Percentiles rank a stretch among this genome's conserved stretches.
Evolutionary conservation across 1,140 invertebrate genomes (phyloP).

Genomic region (Drosophila parvula): DNA sequence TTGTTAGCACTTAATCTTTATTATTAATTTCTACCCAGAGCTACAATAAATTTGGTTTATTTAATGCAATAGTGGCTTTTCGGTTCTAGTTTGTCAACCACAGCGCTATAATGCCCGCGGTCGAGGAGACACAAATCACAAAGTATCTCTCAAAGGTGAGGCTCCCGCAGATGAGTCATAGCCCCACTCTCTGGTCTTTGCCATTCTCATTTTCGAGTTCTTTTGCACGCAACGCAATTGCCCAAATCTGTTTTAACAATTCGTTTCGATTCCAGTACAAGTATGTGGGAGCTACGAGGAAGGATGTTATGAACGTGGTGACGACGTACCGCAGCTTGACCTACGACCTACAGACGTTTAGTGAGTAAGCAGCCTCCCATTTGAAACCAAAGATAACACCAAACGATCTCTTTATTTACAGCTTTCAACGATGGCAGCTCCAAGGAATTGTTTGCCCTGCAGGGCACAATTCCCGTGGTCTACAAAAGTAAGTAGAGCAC

Average conservation of each 20-base stretch:
- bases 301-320: conserved; percentile 78
- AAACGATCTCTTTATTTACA: conserved; percentile 81
- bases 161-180: conserved; percentile 58
- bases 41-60: not conserved
- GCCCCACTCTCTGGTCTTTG: conserved; percentile 20
- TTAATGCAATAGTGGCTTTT: conserved; percentile 1
- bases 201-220: conserved; percentile 7
- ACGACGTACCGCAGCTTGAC: conserved; percentile 70
- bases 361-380: conserved; percentile 40
- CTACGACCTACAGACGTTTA: conserved; percentile 73
- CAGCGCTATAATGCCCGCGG: conserved; percentile 58
- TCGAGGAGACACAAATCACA: conserved; percentile 74
- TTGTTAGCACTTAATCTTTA: not conserved
- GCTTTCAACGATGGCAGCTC: conserved; percentile 95
- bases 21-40: not conserved
- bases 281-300: conserved; percentile 76
- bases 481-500: conserved; percentile 90
- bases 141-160: conserved; percentile 75
- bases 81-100: not conserved
- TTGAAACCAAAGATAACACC: not conserved
- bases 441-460: conserved; percentile 93
- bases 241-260: not conserved
- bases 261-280: conserved; percentile 68
- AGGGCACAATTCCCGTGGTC: conserved; percentile 96
- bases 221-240: conserved; percentile 52